Conservation (phyloP, 1,140 invertebrate genomes). For the Megalopta genalis region DNA sequence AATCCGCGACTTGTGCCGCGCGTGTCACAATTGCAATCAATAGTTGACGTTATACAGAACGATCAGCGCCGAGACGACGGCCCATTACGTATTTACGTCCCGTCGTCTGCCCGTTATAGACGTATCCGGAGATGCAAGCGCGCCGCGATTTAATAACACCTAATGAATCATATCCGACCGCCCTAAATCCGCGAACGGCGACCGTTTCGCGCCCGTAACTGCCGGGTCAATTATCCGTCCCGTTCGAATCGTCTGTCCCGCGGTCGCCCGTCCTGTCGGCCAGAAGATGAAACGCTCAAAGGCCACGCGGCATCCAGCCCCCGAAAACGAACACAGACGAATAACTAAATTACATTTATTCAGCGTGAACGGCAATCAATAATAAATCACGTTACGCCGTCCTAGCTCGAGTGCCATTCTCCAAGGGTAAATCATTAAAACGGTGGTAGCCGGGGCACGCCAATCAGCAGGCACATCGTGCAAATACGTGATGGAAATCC, state of each 20-base stretch:
- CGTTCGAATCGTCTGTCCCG: no score
- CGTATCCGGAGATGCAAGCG: neutral
- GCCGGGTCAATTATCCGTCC: no score
- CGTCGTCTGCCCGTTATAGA: neutral
- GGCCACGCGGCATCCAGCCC: neutral
- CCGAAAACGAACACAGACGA: neutral
- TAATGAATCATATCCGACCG: neutral
- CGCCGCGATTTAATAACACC: neutral
- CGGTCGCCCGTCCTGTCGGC: no score
- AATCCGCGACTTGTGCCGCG: conserved; percentile 47
- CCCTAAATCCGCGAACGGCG: neutral
- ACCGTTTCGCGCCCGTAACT: no score
- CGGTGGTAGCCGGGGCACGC: conserved; percentile 31
- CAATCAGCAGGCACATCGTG: conserved; percentile 60
- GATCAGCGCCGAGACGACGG: conserved; percentile 45
- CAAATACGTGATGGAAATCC: conserved; percentile 58
- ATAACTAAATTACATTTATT: conserved; percentile 21
- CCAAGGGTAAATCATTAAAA: conserved; percentile 60
- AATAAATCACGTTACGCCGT: conserved; percentile 48
- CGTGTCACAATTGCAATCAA: conserved; percentile 61
- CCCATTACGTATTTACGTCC: conserved; percentile 54
- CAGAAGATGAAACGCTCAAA: no score
- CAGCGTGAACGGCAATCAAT: conserved; percentile 50
- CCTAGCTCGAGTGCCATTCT: conserved; percentile 50
- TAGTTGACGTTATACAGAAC: conserved; percentile 53